Evolutionary conservation across 1,140 invertebrate species (phyloP).

Genomic region (Brachionus koreanus): DNA sequence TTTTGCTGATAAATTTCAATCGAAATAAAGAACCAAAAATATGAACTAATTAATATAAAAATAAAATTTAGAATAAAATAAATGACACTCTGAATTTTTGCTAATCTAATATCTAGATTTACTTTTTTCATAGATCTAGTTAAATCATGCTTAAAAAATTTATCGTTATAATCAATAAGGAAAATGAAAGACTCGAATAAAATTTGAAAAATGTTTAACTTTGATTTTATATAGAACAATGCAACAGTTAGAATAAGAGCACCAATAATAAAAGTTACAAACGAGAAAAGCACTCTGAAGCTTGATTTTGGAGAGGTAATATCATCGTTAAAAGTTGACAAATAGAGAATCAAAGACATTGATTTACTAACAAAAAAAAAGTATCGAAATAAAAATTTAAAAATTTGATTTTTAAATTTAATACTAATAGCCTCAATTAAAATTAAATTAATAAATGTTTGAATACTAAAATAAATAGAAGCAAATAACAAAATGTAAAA

Average conservation of each 20-base stretch:
- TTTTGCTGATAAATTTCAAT: constrained; percentile 3
- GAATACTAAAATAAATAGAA: neutral
- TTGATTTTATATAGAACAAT: neutral
- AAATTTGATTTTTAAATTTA: neutral
- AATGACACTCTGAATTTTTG: neutral
- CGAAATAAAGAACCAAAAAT: constrained; percentile 16
- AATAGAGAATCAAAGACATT: neutral
- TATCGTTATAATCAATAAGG: neutral
- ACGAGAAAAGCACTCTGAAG: neutral
- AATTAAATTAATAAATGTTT: neutral
- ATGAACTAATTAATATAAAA: neutral
- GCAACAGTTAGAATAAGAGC: neutral
- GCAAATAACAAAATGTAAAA: neutral
- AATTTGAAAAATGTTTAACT: neutral
- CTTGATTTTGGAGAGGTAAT: neutral
- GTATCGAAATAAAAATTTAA: constrained; percentile 27
- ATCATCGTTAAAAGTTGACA: constrained; percentile 7
- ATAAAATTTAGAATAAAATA: constrained; percentile 15
- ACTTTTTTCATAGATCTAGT: neutral
- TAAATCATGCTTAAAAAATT: neutral
- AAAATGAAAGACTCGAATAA: neutral
- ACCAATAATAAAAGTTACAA: neutral
- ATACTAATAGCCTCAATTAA: neutral
- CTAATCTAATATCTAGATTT: neutral
- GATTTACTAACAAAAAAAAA: constrained; percentile 23